A percentile compares a stretch with the other conserved stretches of the same genome.
Conservation (phyloP, 2,888 invertebrate genomes). For the Steinernema scapterisci region DNA sequence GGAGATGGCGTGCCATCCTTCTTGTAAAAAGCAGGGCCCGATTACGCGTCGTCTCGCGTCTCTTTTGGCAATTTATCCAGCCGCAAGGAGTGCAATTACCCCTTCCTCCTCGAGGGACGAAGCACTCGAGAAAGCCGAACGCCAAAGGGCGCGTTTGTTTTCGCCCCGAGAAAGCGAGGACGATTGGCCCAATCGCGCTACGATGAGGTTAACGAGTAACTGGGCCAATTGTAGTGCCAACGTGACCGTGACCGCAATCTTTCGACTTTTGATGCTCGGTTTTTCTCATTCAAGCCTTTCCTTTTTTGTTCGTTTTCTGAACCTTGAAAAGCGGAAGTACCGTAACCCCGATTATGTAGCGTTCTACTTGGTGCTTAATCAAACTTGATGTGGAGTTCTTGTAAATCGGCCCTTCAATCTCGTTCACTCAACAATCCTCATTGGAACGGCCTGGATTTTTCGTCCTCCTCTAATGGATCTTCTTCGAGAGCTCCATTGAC, state of each 20-base stretch:
- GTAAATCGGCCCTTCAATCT: no score
- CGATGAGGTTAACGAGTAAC: not conserved
- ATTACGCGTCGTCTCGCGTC: constrained; percentile 13
- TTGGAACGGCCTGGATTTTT: no score
- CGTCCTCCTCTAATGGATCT: no score
- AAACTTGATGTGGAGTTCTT: no score
- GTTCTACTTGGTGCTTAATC: no score
- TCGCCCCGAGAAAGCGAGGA: not conserved
- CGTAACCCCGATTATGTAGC: no score
- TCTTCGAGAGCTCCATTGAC: no score
- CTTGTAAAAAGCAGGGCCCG: not conserved
- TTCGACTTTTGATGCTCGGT: not conserved
- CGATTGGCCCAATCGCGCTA: constrained; percentile 27
- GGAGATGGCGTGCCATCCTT: not conserved
- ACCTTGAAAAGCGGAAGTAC: no score
- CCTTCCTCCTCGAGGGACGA: not conserved
- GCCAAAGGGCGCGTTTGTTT: constrained; percentile 8
- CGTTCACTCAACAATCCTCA: no score
- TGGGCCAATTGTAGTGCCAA: not conserved
- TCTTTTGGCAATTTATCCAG: constrained; percentile 28
- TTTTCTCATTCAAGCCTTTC: not conserved
- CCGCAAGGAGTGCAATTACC: constrained; percentile 22
- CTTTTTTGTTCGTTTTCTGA: not conserved
- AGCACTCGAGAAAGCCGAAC: constrained; percentile 23
- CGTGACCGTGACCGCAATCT: not conserved